Conservation (phyloP, 2,888 invertebrate species). For the Latheticus oryzae region DNA sequence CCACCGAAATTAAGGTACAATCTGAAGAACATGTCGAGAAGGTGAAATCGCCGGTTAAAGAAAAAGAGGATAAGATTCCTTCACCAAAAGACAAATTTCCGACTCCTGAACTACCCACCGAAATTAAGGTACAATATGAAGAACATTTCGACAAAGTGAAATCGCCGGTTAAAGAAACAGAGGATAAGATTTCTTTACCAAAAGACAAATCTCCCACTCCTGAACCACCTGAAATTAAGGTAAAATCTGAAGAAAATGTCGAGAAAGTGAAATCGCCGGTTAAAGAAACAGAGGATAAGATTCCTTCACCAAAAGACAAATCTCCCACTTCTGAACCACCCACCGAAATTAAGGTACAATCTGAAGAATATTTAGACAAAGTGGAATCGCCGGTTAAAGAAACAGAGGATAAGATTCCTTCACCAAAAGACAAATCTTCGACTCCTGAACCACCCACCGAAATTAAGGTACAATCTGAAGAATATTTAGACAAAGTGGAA, state of each 20-base stretch:
- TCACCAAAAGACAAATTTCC: slow-evolving; percentile 8
- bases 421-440: slow-evolving; percentile 19
- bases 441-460: slow-evolving; percentile 12
- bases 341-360: not conserved
- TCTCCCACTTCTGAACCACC: slow-evolving; percentile 20
- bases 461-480: too few relatives aligned
- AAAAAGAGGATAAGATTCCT: slow-evolving; percentile 1
- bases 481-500: too few relatives aligned
- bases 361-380: not conserved
- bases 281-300: not conserved
- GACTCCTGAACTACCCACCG: slow-evolving; percentile 2
- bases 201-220: slow-evolving; percentile 5
- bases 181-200: not conserved
- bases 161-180: not conserved
- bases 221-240: slow-evolving; percentile 1
- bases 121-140: not conserved
- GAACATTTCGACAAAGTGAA: slow-evolving; percentile 2
- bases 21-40: slow-evolving; percentile 7
- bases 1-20: slow-evolving; percentile 1
- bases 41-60: slow-evolving; percentile 2
- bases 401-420: not conserved
- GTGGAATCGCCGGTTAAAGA: not conserved
- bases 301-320: slow-evolving; percentile 7
- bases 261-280: slow-evolving; percentile 1
- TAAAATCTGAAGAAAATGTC: not conserved